These are phyloP conservation scores for Ostrea edulis DNA, from an alignment of 1,140 invertebrate species.

Conservation along the genomic window DNA sequence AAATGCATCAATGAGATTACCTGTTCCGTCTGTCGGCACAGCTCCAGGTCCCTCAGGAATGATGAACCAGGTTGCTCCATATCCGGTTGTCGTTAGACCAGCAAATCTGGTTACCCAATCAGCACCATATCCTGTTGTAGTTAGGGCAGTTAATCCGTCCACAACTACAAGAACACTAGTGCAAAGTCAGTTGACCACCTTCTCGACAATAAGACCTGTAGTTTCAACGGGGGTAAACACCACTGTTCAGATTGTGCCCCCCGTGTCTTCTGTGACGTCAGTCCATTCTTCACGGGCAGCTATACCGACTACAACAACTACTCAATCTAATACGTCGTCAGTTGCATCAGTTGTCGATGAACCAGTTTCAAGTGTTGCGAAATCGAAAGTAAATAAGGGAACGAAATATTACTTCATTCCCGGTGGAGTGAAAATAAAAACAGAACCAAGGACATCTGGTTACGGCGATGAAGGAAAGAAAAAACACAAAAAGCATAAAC, in stretches of 20 bases:
- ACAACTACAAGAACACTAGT: not conserved
- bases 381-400: constrained; percentile 39
- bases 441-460: constrained; percentile 21
- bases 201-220: not conserved
- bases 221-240: not conserved
- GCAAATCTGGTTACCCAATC: not conserved
- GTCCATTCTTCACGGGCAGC: not conserved
- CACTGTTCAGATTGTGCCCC: not conserved
- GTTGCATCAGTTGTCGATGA: not conserved
- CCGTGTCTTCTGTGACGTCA: not conserved
- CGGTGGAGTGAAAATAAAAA: constrained; percentile 20
- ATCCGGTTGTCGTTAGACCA: not conserved
- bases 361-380: constrained; percentile 30
- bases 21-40: not conserved
- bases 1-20: not conserved
- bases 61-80: not conserved
- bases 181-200: constrained; percentile 14
- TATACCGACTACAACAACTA: not conserved
- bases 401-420: constrained; percentile 43
- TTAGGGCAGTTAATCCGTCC: not conserved
- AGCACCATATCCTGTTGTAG: not conserved
- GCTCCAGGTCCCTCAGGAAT: not conserved
- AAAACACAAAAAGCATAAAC: constrained; percentile 12
- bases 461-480: constrained; percentile 17
- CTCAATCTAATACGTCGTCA: not conserved